These are phyloP conservation scores for Nomada hirtipes DNA, from an alignment of 2,888 invertebrate species.

Conservation along the genomic window DNA sequence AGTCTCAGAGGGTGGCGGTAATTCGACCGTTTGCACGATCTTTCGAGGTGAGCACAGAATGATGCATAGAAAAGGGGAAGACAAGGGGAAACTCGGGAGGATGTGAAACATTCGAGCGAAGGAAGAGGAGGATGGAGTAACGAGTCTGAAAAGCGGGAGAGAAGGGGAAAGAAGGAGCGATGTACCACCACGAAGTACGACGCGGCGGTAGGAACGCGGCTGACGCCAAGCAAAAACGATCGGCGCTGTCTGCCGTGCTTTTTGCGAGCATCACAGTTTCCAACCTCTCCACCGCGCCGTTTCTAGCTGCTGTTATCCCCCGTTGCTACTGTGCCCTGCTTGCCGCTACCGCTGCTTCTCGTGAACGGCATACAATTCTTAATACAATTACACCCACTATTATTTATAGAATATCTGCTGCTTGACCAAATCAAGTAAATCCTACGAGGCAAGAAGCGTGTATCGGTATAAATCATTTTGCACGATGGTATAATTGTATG, in stretches of 20 bases:
- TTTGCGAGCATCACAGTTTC: conserved; percentile 83
- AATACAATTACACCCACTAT: conserved; percentile 73
- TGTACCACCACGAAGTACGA: conserved; percentile 81
- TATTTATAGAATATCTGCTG: conserved; percentile 56
- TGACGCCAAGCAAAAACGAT: conserved; percentile 84
- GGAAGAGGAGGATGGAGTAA: conserved; percentile 3
- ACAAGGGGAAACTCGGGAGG: background rate
- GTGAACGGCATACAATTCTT: conserved; percentile 72
- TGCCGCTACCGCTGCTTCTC: conserved; percentile 54
- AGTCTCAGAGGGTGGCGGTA: conserved; percentile 64
- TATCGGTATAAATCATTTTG: background rate
- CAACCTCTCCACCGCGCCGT: conserved; percentile 79
- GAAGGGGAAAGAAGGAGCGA: conserved; percentile 66
- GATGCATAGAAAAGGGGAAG: conserved; percentile 20
- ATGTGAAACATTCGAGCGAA: background rate
- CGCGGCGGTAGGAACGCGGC: conserved; percentile 82
- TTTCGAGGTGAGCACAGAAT: conserved; percentile 61
- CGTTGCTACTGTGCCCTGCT: conserved; percentile 70
- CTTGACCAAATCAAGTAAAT: conserved; percentile 46
- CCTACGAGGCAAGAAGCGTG: background rate
- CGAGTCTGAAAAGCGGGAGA: conserved; percentile 10
- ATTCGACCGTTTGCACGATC: conserved; percentile 76
- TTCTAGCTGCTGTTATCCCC: conserved; percentile 69
- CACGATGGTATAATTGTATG: background rate
- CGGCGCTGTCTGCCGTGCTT: conserved; percentile 84